These are phyloP conservation scores for Platyura marginata DNA, from an alignment of 1,140 invertebrate species.

Conservation along the genomic window DNA sequence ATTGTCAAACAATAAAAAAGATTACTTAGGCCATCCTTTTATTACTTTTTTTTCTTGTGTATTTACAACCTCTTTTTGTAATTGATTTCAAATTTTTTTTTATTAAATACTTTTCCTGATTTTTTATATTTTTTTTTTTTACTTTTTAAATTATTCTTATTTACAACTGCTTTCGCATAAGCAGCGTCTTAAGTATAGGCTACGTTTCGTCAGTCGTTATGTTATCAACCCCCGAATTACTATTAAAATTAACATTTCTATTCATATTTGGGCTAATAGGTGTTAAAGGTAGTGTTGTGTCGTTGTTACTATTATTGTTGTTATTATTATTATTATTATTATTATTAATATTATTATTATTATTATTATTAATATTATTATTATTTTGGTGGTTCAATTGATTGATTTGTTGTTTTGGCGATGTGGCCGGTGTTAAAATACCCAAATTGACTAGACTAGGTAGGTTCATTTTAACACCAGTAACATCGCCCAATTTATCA, in stretches of 20 bases:
- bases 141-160: too few species aligned
- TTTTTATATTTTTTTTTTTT: too few species aligned
- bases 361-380: background rate
- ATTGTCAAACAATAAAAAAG: too few species aligned
- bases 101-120: background rate
- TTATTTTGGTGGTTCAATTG: background rate
- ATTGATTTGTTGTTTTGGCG: constrained; percentile 22
- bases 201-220: constrained; percentile 20
- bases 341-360: constrained; percentile 1
- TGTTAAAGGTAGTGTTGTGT: constrained; percentile 5
- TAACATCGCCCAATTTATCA: background rate
- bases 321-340: constrained; percentile 1
- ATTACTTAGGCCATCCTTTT: too few species aligned
- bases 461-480: constrained; percentile 18
- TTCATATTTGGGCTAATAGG: constrained; percentile 12
- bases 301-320: constrained; percentile 1
- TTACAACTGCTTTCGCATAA: constrained; percentile 13
- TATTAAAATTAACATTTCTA: background rate
- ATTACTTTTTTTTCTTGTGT: background rate
- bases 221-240: constrained; percentile 7
- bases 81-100: background rate
- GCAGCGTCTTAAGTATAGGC: constrained; percentile 25
- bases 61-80: background rate
- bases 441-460: constrained; percentile 26
- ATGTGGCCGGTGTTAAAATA: constrained; percentile 31